Evolutionary conservation across 2,797 vertebrate genomes (phyloP).

Genomic region (Molossus alvarezi): DNA sequence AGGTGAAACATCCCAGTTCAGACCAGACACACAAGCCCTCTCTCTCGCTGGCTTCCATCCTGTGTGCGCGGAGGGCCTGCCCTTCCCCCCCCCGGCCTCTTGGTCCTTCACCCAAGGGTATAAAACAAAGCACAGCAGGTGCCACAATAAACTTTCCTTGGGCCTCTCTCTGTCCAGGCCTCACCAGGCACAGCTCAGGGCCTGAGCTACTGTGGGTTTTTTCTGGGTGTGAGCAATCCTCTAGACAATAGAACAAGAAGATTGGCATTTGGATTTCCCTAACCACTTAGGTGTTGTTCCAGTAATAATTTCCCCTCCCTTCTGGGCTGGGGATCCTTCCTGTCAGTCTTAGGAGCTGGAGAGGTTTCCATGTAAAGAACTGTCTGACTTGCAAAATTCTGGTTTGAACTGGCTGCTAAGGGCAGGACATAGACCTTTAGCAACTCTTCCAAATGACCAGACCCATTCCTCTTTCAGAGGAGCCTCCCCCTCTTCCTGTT

Average conservation of each 20-base stretch:
- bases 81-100: background rate
- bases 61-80: background rate
- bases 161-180: background rate
- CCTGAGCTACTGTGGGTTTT: background rate
- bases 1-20: background rate
- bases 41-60: background rate
- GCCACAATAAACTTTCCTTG: background rate
- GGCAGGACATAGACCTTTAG: background rate
- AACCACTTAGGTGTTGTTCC: background rate
- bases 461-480: background rate
- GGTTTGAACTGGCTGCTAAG: background rate
- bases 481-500: background rate
- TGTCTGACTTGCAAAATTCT: background rate
- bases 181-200: background rate
- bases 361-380: background rate
- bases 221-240: slow-evolving; percentile 71
- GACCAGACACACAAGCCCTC: rapidly evolving
- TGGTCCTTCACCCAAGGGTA: background rate
- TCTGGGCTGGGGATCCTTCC: background rate
- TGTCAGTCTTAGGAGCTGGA: background rate
- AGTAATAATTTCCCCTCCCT: background rate
- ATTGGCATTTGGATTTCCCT: background rate
- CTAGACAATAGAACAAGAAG: background rate
- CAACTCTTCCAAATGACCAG: background rate
- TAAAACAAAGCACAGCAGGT: background rate